Conservation (phyloP, 1,140 invertebrate species). For the Drosophila orosa region DNA sequence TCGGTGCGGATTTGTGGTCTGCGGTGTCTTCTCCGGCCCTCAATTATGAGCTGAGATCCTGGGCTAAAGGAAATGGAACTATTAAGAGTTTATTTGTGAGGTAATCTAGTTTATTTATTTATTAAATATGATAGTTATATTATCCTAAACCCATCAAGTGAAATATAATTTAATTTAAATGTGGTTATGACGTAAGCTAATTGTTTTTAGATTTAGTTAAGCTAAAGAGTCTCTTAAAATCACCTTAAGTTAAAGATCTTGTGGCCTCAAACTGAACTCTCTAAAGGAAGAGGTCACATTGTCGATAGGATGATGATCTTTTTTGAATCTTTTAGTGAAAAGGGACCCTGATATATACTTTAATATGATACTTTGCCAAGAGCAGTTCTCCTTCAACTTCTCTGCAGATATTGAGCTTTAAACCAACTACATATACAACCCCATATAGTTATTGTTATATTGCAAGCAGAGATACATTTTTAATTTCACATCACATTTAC, state of each 20-base stretch:
- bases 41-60: slow-evolving; percentile 21
- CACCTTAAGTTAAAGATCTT: not conserved
- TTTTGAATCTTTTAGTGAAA: too few species aligned
- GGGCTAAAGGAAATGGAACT: slow-evolving; percentile 1
- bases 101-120: too few species aligned
- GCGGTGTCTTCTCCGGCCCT: slow-evolving; percentile 2
- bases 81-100: not conserved
- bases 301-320: too few species aligned
- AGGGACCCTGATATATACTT: too few species aligned
- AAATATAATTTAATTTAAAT: not conserved
- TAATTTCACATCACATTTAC: slow-evolving; percentile 68
- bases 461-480: slow-evolving; percentile 44
- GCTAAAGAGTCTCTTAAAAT: not conserved
- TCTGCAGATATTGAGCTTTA: not conserved
- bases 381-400: not conserved
- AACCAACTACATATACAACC: not conserved
- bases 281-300: too few species aligned
- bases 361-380: not conserved
- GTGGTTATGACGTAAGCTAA: too few species aligned
- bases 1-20: slow-evolving; percentile 18
- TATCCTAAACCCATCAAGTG: not conserved
- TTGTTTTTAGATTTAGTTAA: not conserved
- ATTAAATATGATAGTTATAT: too few species aligned
- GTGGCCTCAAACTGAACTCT: too few species aligned
- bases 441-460: not conserved